Conservation (phyloP, 2,797 vertebrate genomes). For the Lithobates pipiens region DNA sequence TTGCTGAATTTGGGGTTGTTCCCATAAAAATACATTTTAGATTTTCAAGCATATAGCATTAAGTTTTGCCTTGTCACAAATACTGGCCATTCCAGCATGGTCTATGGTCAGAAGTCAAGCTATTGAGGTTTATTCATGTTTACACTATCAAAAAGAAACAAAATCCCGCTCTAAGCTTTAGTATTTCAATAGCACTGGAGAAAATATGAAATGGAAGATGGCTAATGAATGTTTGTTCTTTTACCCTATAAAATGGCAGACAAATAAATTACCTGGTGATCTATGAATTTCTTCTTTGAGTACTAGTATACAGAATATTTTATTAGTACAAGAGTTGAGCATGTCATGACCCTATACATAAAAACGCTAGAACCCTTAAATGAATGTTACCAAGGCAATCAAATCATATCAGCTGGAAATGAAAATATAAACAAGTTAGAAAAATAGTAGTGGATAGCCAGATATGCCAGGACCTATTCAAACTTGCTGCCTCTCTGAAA, state of each 20-base stretch:
- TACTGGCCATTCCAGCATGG: no score
- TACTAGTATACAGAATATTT: not conserved
- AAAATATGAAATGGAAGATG: constrained; percentile 12
- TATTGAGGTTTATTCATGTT: no score
- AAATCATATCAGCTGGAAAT: not conserved
- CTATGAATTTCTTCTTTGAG: not conserved
- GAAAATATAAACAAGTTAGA: not conserved
- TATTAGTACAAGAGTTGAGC: not conserved
- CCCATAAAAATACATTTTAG: no score
- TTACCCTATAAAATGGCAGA: not conserved
- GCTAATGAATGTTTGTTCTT: constrained; percentile 18
- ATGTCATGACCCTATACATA: constrained; percentile 12
- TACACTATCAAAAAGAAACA: no score
- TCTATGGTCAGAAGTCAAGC: no score
- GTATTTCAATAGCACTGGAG: not conserved
- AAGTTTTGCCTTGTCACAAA: no score
- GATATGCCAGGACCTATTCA: no score
- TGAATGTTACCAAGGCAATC: constrained; percentile 10
- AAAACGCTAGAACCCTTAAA: not conserved
- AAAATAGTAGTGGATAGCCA: not conserved
- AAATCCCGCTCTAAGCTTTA: not conserved
- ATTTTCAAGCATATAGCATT: no score
- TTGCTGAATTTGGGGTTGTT: no score
- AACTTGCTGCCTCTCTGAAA: no score
- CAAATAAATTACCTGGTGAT: constrained; percentile 7